Evolutionary conservation across 2,113 vertebrate species (phyloP), one percentile per base, ranked within the genome.

Genomic region (Sturnus vulgaris): DNA sequence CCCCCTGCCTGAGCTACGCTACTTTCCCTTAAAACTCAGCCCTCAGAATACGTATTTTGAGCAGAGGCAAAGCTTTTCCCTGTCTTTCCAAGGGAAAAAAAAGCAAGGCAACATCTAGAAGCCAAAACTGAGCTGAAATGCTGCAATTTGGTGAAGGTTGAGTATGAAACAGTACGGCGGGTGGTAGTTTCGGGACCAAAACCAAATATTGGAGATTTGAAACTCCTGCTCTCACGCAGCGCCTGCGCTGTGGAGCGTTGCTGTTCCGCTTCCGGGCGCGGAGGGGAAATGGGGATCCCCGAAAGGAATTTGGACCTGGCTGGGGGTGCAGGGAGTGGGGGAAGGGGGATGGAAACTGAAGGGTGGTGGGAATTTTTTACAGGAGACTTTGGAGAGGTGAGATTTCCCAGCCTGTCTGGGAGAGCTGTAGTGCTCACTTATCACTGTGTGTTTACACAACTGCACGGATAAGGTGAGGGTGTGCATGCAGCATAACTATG

Each of bases 211-310:
- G 8, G 33, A 5, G 18, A 25, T 69, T 84, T 21, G 17, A 30
- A 22, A 15, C 17, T 27, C 31, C 14, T 23, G 52, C 15, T 24
- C 3, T 71, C 7, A 10, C 3, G 6, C 20, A 11, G 42, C 2
- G 5, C 55, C 22, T 52, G 25, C 1, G 2, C 40, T 20, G 2
- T 10, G 53, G 33, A 68, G 27, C 8, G 17, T 12, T 79, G 14
- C 13, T n/a, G 8, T 35, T 49, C 35, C 0, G 5, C 20, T 61
- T 68, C 49, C 35, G 0, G 18, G 9, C 1, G 5, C 0, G 1
- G 23, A 35, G 37, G 21, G 6, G 31, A 79, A 39, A 31, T 7
- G 12, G 24, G n/a, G 18, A 5, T 44, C 42, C 11, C 11, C 18
- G 19, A 15, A 25, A 18, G 10, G 28, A 11, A 4, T 35, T 39